Evolutionary conservation across 2,888 invertebrate species (phyloP), one percentile per base, ranked within the genome.

Genomic region (Cyaniris semiargus): DNA sequence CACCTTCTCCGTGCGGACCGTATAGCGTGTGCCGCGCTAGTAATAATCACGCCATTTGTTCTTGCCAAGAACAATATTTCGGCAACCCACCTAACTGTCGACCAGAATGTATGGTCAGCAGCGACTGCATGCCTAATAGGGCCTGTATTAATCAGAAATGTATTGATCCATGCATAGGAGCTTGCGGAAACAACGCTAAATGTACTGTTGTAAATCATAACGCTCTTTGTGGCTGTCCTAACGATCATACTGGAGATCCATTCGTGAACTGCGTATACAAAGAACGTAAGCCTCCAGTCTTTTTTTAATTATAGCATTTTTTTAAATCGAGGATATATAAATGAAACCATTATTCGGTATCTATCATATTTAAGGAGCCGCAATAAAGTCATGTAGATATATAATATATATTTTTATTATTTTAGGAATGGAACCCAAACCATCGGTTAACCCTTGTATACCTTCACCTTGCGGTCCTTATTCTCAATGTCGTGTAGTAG

Each of bases 121-220:
- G 97, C 74, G 97, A 98, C 85, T 98, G 98, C 88, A 91, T 96
- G 82, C 96, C 96, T 85, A 96, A 97, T 85, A 96, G 94, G 86
- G 96, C 97, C 75, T 98, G 98, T 86, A 95, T 96, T 76, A 96
- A 96, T 86, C 96, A 96, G 85, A 97, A 95, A 89, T 98, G 98
- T 86, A 95, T 95, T 80, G 96, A 98, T 88, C 97, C 97, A 75
- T 98, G 98, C 87, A 94, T 95, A 58, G 97, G 97, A 79, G 96
- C 96, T n/a, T 98, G 98, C 86, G 98, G 98, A 38, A 92, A 95
- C 79, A 96, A 97, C 90, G 97, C 98, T 3, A 95, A 96, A 81
- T 98, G 98, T 86, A 96, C 96, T 82, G 97, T 97, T 21, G 96
- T 97, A 75, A 97, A 97, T 88, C 98, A 98, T 87, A 97, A 97